phyloP scores from a whole-genome alignment of 2,113 vertebrate genomes.

The Perca flavescens region DNA sequence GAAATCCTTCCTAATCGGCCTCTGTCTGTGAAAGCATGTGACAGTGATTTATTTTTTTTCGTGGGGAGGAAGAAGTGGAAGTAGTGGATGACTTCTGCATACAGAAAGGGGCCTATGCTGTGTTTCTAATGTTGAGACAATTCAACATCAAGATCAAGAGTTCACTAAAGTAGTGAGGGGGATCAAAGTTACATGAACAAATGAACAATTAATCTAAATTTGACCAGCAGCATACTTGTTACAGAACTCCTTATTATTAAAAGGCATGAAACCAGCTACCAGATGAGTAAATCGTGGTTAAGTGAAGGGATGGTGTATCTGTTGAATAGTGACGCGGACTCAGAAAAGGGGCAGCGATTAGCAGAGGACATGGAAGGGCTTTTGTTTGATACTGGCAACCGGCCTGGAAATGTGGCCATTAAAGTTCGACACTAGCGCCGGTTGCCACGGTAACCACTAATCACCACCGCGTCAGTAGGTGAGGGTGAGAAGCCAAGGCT shows the following conservation, averaged over 20 bases:
- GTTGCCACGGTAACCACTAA: conserved; percentile 70
- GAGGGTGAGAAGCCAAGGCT: conserved; percentile 51
- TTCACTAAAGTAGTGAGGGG: neutral
- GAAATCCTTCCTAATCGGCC: conserved; percentile 30
- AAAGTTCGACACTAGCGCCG: conserved; percentile 30
- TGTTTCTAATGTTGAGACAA: neutral
- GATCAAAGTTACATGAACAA: neutral
- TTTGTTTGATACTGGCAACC: conserved; percentile 53
- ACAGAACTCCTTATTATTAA: neutral
- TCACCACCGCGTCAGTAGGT: conserved; percentile 42
- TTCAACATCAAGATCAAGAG: neutral
- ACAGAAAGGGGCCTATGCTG: neutral
- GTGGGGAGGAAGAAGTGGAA: neutral
- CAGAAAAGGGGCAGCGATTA: conserved; percentile 38
- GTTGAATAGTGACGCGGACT: conserved; percentile 28
- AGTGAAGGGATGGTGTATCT: neutral
- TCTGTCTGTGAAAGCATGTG: conserved; percentile 11
- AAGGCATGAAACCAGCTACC: neutral
- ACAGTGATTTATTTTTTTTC: neutral
- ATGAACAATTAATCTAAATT: neutral
- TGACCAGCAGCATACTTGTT: neutral
- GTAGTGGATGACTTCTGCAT: neutral
- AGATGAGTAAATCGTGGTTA: neutral
- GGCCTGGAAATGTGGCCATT: conserved; percentile 57
- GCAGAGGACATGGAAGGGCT: conserved; percentile 43